Percentiles rank a stretch among this genome's conserved stretches.
These are phyloP conservation scores for Pangasianodon gigas DNA, from an alignment of 2,113 vertebrate species.

Conservation along the genomic window DNA sequence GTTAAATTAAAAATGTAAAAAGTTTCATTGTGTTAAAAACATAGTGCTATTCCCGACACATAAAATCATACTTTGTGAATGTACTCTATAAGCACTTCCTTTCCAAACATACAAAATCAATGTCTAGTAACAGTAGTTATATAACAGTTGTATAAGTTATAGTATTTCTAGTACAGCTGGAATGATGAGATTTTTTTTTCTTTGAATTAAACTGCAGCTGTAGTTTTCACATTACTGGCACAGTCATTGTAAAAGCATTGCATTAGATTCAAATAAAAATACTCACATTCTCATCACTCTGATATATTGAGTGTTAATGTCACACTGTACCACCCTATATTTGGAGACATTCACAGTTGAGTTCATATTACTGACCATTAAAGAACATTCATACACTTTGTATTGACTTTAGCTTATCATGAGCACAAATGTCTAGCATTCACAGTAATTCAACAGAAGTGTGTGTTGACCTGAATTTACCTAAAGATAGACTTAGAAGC, in stretches of 20 bases:
- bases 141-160: background rate
- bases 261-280: background rate
- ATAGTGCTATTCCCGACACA: conserved; percentile 31
- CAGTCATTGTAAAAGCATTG: conserved; percentile 10
- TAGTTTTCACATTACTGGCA: conserved; percentile 15
- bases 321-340: background rate
- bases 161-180: background rate
- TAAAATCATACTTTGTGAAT: background rate
- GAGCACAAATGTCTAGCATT: background rate
- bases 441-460: background rate
- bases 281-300: conserved; percentile 2
- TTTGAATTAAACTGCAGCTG: background rate
- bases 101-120: conserved; percentile 27
- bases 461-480: background rate
- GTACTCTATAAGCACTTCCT: background rate
- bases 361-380: background rate
- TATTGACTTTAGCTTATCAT: background rate
- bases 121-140: background rate
- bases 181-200: background rate
- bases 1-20: conserved; percentile 35
- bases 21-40: background rate
- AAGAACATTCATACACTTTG: background rate
- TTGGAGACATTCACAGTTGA: conserved; percentile 16
- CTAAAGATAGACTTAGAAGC: background rate
- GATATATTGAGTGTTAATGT: background rate